These are phyloP conservation scores for Lepidothrix coronata DNA, from an alignment of 2,113 vertebrate species.

Conservation along the genomic window DNA sequence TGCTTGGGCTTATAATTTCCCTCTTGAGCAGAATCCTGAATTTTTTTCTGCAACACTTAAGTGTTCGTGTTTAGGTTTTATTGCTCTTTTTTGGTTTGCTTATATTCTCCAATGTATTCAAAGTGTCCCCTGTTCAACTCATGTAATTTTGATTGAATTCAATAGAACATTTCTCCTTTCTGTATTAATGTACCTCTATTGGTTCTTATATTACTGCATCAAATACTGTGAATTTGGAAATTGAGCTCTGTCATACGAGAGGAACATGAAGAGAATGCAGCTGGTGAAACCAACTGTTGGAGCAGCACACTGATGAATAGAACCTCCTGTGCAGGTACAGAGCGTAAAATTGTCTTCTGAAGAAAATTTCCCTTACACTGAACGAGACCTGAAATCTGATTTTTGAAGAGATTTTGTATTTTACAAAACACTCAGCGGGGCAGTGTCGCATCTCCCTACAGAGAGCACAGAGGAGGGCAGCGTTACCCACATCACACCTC, in stretches of 20 bases:
- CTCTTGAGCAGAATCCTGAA: not conserved
- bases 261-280: not conserved
- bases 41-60: not conserved
- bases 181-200: not conserved
- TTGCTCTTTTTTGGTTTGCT: not conserved
- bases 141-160: not conserved
- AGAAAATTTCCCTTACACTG: not conserved
- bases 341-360: not conserved
- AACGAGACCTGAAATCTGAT: not conserved
- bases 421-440: not conserved
- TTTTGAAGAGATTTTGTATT: not conserved
- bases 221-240: not conserved
- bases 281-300: not conserved
- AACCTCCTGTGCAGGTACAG: not conserved
- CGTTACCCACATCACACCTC: accelerated
- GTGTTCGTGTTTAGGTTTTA: not conserved
- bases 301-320: not conserved
- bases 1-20: not conserved
- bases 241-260: not conserved
- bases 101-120: not conserved
- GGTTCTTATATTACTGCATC: not conserved
- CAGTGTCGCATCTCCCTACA: not conserved
- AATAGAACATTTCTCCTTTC: not conserved
- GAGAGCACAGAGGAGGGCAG: not conserved
- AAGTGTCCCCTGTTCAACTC: not conserved